phyloP scores from a whole-genome alignment of 2,797 vertebrate species.

The Oreochromis grahami region DNA sequence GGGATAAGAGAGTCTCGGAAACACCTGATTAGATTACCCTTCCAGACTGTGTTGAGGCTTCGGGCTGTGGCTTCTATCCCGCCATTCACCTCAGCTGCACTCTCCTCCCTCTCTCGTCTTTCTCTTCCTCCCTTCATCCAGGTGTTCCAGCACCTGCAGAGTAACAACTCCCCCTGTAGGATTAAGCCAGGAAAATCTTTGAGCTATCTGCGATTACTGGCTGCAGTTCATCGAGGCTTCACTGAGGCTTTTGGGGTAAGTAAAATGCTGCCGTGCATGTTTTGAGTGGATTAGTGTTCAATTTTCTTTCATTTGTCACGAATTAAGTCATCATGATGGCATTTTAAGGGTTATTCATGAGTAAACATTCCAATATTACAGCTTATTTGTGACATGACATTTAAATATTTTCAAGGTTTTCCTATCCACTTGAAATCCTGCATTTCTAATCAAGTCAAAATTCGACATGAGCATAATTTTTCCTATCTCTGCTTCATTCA shows the following conservation, averaged over 20 bases:
- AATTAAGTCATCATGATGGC: not conserved
- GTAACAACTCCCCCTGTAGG: slow-evolving; percentile 65
- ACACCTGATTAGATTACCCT: slow-evolving; percentile 67
- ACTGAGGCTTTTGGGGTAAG: not conserved
- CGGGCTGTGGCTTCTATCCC: slow-evolving; percentile 45
- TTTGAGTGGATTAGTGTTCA: not conserved
- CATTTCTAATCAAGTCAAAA: not conserved
- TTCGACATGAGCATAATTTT: not conserved
- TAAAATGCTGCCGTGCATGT: not conserved
- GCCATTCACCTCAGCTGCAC: slow-evolving; percentile 70
- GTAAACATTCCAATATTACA: not conserved
- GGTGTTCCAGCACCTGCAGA: not conserved
- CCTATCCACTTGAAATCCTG: not conserved
- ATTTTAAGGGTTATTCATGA: not conserved
- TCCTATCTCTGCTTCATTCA: not conserved
- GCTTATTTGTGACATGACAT: not conserved
- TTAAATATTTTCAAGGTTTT: not conserved
- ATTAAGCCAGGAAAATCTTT: not conserved
- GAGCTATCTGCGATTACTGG: not conserved
- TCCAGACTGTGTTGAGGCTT: slow-evolving; percentile 48
- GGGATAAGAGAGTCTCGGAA: slow-evolving; percentile 31
- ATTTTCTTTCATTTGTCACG: not conserved
- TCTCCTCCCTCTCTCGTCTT: slow-evolving; percentile 24
- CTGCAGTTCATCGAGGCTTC: not conserved
- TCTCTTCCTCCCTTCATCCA: not conserved